Evolutionary conservation across 2,113 vertebrate genomes (phyloP), one percentile per base, ranked within the genome.

Genomic region (Nannobrachium achirus): DNA sequence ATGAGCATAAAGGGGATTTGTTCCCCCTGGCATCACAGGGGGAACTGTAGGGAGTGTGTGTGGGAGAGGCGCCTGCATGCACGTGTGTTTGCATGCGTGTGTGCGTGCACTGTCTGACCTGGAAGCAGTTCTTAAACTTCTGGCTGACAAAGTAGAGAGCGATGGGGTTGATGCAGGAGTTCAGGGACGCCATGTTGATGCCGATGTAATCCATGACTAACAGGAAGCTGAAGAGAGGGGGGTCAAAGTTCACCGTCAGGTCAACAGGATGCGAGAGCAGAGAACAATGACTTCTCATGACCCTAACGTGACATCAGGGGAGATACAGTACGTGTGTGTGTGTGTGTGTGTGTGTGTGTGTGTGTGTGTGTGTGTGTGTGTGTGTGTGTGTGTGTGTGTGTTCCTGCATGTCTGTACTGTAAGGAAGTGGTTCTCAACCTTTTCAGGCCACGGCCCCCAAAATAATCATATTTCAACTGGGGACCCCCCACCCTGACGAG

Each of bases 61-160:
- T 41, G 14, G 41, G 38, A 15, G n/a, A n/a, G n/a, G 33, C 38
- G 10, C 5, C 16, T 20, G 51, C 11, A 19, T 53, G 51, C 2
- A 7, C 6, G 16, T 2, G 50, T 14, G 11, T 3, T 4, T 50
- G 48, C 1, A 7, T 8, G n/a, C 5, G n/a, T 14, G 11, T 3
- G 48, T 50, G n/a, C 42, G 10, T 19, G 52, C 18, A n/a, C 13
- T 16, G 8, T 61, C 69, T 51, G 75, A 97, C 95, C 95, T 95
- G 93, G 84, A 97, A 97, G 68, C 95, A 97, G 78, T 97, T 96
- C 92, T 97, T 97, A 86, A 96, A 97, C 87, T 96, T 97, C 75
- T 93, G 86, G 73, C 96, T 97, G 86, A 96, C 95, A 0, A 96
- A 97, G 86, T 97, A 97, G 66, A 97, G 94, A 18, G 96, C 96